Percentiles rank a stretch among this genome's conserved stretches.
phyloP scores from a whole-genome alignment of 2,113 vertebrate genomes.

The Baryphthengus martii region DNA sequence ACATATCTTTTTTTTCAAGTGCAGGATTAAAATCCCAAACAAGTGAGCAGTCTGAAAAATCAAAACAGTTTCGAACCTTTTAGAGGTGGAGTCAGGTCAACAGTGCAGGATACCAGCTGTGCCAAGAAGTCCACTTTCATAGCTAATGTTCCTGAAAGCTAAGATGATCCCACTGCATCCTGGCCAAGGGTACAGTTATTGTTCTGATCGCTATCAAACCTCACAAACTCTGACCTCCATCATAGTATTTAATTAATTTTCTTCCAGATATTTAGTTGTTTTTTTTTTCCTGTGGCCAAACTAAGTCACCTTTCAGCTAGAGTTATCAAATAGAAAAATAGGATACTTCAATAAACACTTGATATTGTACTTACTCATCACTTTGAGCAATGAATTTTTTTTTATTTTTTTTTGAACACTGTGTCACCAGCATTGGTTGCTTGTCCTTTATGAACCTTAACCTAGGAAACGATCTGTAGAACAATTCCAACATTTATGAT shows the following conservation, averaged over 20 bases:
- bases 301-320: neutral
- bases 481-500: neutral
- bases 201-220: neutral
- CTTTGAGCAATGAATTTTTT: neutral
- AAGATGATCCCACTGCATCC: neutral
- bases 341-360: neutral
- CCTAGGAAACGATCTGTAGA: neutral
- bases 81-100: neutral
- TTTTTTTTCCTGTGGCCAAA: neutral
- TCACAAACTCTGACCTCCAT: neutral
- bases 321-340: neutral
- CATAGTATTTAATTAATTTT: neutral
- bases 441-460: neutral
- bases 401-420: neutral
- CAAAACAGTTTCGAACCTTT: neutral
- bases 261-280: neutral
- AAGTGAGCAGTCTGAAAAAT: neutral
- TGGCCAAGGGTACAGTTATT: neutral
- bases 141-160: neutral
- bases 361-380: neutral
- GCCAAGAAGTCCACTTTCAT: neutral
- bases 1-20: neutral
- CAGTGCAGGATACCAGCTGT: accelerated
- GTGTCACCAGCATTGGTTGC: neutral
- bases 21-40: neutral